phyloP scores from a whole-genome alignment of 2,113 vertebrate species.

The Corythornis vintsioides region DNA sequence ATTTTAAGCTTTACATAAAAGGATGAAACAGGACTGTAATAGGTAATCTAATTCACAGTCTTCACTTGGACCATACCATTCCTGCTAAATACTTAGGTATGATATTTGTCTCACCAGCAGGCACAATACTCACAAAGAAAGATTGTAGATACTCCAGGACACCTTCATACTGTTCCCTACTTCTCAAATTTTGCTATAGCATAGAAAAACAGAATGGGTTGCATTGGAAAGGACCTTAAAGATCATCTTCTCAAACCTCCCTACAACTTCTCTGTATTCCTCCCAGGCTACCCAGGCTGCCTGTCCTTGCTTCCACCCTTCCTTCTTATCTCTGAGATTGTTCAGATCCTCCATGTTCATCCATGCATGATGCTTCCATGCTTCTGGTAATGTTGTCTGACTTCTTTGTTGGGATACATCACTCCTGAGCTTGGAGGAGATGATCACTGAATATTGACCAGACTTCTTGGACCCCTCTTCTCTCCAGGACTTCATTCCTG shows the following conservation, averaged over 20 bases:
- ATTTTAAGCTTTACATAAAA: not conserved
- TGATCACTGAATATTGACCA: not conserved
- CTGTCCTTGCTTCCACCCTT: not conserved
- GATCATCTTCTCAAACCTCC: not conserved
- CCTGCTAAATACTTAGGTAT: not conserved
- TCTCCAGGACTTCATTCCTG: not conserved
- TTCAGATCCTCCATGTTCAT: not conserved
- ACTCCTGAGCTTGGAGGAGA: not conserved
- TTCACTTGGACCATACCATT: not conserved
- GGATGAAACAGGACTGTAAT: not conserved
- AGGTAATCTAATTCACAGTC: not conserved
- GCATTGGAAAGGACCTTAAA: not conserved
- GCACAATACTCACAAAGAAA: not conserved
- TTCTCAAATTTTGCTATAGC: not conserved
- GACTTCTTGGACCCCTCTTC: not conserved
- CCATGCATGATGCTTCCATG: not conserved
- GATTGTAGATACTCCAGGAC: not conserved
- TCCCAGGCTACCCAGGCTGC: not conserved
- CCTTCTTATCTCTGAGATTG: not conserved
- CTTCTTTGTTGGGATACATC: not conserved
- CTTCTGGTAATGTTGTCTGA: not conserved
- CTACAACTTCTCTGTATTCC: not conserved
- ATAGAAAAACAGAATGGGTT: not conserved
- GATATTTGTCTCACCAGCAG: not conserved
- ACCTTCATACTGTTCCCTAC: not conserved